Base-by-base conservation (phyloP, 2,113 vertebrate genomes). In the Pholis gunnellus region DNA sequence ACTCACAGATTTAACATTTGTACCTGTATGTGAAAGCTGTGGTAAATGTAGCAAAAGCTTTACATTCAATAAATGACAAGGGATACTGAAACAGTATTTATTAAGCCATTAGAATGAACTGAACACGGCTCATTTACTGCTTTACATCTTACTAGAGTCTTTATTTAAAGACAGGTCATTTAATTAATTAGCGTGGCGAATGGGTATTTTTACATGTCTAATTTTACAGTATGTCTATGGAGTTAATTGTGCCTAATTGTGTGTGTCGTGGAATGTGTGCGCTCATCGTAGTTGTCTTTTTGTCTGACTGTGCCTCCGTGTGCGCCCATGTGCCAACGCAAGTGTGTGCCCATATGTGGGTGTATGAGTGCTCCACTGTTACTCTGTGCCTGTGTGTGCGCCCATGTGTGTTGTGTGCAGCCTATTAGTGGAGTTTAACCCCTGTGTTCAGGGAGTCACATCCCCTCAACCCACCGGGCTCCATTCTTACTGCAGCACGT, bases 371-470 rank as follows among this genome's bases (percentile, higher is more conserved):
- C 79, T 79, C 71, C 72, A 61, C 87, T 78, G 87, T 66, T 73
- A 83, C 69, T 86, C 48, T 69, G 81, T 79, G 81, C 69, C 71
- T 54, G 50, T 67, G 77, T 78, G 85, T 82, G 71, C 77, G 75
- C 75, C 72, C 83, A 56, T 87, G 88, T 91, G 90, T 91, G 88
- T 87, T 91, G 86, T 91, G 72, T 77, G 87, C 87, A 76, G 90
- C 90, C 93, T 86, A 95, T 95, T 94, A 94, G 93, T 90, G 85
- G 82, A 93, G 92, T 95, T 95, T 94, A 95, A 95, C 93, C 94
- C 91, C 93, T 81, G 88, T 91, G 92, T 93, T 95, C 92, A 90
- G 90, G 87, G 92, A 94, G 92, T 94, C 94, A 90, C 86, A 87
- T 91, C 90, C 90, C 89, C 89, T 82, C 87, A 87, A 91, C 91